A percentile compares a stretch with the other conserved stretches of the same genome.
phyloP scores from a whole-genome alignment of 2,113 vertebrate species.

The Tonatia bakeri region DNA sequence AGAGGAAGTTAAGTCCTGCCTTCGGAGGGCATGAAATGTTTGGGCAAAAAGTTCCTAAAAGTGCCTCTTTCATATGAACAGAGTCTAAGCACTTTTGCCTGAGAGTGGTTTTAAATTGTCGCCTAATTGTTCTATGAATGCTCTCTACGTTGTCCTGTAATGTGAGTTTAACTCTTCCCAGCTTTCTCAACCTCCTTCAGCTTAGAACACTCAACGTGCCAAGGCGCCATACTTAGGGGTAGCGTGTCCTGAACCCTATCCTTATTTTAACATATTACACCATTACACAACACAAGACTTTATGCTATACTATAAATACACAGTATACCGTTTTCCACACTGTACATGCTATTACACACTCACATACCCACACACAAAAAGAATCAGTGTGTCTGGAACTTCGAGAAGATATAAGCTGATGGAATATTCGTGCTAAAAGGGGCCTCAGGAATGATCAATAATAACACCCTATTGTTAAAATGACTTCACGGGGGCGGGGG shows the following conservation, averaged over 20 bases:
- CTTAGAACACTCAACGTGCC: not conserved
- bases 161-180: not conserved
- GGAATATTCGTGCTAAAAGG: not conserved
- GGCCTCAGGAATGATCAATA: not conserved
- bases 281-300: not conserved
- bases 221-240: not conserved
- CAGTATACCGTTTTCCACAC: no score
- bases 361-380: fast-evolving
- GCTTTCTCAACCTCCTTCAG: not conserved
- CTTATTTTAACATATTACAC: not conserved
- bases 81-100: not conserved
- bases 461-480: not conserved
- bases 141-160: not conserved
- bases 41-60: not conserved
- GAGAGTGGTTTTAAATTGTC: not conserved
- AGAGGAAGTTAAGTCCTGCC: not conserved
- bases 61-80: not conserved
- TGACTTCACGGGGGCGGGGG: not conserved
- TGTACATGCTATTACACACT: not conserved
- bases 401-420: not conserved
- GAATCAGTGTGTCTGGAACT: not conserved
- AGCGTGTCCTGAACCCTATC: not conserved
- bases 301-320: not conserved
- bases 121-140: not conserved
- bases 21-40: not conserved